Conservation (phyloP, 2,113 vertebrate genomes). For the Archilochus colubris region DNA sequence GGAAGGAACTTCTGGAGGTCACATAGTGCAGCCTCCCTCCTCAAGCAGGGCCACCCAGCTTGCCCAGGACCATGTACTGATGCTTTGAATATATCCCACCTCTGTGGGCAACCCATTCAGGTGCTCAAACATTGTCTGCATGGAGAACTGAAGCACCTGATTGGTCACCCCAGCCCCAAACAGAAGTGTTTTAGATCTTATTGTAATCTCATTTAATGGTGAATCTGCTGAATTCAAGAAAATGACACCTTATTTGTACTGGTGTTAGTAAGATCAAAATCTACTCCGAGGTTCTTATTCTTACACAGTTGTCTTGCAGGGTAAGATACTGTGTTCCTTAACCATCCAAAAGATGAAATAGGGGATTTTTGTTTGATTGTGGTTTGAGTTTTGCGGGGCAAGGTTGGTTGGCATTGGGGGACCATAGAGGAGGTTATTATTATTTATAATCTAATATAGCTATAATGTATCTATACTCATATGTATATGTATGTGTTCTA, state of each 20-base stretch:
- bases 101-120: background rate
- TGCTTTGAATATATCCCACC: background rate
- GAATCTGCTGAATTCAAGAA: background rate
- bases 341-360: background rate
- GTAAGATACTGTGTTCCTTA: background rate
- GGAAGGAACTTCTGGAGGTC: background rate
- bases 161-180: background rate
- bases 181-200: background rate
- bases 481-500: no score
- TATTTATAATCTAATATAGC: background rate
- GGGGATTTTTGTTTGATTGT: background rate
- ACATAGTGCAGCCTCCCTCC: background rate
- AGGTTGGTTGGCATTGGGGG: background rate
- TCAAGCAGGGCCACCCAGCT: background rate
- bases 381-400: background rate
- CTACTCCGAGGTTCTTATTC: background rate
- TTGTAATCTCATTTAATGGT: background rate
- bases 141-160: background rate
- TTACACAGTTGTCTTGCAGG: background rate
- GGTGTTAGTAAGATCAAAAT: background rate
- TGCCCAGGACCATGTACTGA: background rate
- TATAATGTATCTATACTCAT: background rate
- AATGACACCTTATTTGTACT: background rate
- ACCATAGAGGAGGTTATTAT: background rate
- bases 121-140: background rate